Conservation (phyloP, 2,113 vertebrate species). For the Eulemur macaco region DNA sequence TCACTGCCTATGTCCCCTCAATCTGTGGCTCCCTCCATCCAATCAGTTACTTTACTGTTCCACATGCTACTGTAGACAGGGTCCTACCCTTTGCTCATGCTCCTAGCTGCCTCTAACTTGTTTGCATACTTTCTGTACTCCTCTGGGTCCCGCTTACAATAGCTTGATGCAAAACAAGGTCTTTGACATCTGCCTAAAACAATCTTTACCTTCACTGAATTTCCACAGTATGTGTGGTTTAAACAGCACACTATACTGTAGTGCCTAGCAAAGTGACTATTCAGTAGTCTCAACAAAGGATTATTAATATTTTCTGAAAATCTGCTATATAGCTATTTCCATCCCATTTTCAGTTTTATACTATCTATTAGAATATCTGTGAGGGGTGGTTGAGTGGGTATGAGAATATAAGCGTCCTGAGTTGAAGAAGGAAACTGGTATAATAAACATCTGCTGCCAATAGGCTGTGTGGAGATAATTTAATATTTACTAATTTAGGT, state of each 20-base stretch:
- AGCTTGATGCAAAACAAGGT: not conserved
- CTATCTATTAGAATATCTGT: not conserved
- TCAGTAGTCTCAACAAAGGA: not conserved
- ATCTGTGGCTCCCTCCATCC: not conserved
- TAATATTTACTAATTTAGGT: slow-evolving; percentile 21
- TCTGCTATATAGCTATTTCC: not conserved
- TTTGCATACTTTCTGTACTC: not conserved
- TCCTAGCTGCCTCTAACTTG: not conserved
- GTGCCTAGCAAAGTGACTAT: not conserved
- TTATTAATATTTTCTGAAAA: not conserved
- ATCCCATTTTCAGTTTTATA: not conserved
- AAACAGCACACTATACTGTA: not conserved
- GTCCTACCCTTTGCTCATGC: not conserved
- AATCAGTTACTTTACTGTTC: not conserved
- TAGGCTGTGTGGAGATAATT: not conserved
- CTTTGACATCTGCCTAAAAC: not conserved
- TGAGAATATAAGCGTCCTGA: not conserved
- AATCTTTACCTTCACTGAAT: not conserved
- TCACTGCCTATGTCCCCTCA: not conserved
- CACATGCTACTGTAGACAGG: not conserved
- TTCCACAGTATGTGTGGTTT: not conserved
- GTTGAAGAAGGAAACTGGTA: not conserved
- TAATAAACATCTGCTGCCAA: not conserved
- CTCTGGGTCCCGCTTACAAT: not conserved
- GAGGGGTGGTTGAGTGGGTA: not conserved